phyloP scores from a whole-genome alignment of 2,113 vertebrate genomes.

The Apteryx mantelli region DNA sequence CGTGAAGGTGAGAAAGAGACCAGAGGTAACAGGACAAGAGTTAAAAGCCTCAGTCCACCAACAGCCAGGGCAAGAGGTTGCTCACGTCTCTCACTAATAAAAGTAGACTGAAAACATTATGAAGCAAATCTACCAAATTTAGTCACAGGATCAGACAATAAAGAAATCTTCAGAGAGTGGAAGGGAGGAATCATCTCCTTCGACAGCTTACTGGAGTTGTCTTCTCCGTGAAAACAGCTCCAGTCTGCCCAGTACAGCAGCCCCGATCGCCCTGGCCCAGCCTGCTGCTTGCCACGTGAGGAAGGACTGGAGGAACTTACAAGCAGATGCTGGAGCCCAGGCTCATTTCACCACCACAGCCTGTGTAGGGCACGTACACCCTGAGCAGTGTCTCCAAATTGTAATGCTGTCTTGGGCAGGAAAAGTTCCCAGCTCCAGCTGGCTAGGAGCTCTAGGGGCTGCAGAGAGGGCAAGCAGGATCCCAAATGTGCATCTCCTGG shows the following conservation, averaged over 20 bases:
- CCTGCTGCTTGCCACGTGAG: fast-evolving
- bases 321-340: neutral
- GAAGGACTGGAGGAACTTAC: neutral
- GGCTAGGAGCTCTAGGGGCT: neutral
- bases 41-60: neutral
- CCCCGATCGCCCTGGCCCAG: neutral
- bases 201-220: neutral
- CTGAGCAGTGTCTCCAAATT: neutral
- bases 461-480: neutral
- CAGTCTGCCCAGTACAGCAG: neutral
- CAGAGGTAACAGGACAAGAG: neutral
- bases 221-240: neutral
- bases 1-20: neutral
- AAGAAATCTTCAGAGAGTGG: neutral
- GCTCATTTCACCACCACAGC: neutral
- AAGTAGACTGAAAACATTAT: neutral
- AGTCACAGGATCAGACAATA: neutral
- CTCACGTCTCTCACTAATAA: neutral
- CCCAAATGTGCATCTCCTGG: neutral
- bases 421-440: neutral
- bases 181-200: neutral
- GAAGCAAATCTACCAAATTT: neutral
- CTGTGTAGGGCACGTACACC: neutral
- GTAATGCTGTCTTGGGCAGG: neutral
- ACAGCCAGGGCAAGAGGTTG: neutral